phyloP scores from a whole-genome alignment of 2,888 invertebrate species.

The Odontomyia ornata region DNA sequence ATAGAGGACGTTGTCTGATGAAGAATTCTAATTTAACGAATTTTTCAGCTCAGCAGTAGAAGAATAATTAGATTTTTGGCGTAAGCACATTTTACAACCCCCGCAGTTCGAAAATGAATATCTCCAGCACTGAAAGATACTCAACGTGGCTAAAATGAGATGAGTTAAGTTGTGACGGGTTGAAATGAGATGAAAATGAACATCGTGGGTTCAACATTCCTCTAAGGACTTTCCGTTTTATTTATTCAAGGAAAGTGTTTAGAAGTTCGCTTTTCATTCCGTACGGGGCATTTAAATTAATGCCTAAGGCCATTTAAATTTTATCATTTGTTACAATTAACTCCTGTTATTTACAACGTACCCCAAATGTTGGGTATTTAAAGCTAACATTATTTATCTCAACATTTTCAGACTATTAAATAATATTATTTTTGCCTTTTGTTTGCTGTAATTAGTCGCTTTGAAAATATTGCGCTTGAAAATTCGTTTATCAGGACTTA shows the following conservation, averaged over 20 bases:
- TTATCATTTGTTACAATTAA: constrained; percentile 40
- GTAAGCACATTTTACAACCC: constrained; percentile 42
- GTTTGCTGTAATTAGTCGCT: too few species aligned
- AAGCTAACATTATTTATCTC: too few species aligned
- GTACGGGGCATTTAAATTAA: constrained; percentile 34
- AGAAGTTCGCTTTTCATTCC: constrained; percentile 21
- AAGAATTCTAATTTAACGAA: constrained; percentile 38
- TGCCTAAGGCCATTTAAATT: constrained; percentile 31
- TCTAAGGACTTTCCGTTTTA: constrained; percentile 29
- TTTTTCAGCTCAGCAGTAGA: constrained; percentile 3
- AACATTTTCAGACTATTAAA: too few species aligned
- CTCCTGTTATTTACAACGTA: background rate
- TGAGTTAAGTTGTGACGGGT: background rate
- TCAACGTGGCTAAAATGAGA: background rate
- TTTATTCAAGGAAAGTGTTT: constrained; percentile 39
- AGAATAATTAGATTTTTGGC: constrained; percentile 45
- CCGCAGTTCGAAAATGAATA: background rate
- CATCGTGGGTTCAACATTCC: background rate
- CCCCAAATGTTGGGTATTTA: background rate
- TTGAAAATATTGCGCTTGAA: too few species aligned
- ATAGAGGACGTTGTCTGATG: background rate
- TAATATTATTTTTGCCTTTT: too few species aligned
- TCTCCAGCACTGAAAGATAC: background rate
- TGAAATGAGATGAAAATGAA: background rate
- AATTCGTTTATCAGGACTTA: too few species aligned